A percentile compares a stretch with the other conserved stretches of the same genome.
Conservation (phyloP, 1,140 invertebrate species). For the Bicyclus anynana region DNA sequence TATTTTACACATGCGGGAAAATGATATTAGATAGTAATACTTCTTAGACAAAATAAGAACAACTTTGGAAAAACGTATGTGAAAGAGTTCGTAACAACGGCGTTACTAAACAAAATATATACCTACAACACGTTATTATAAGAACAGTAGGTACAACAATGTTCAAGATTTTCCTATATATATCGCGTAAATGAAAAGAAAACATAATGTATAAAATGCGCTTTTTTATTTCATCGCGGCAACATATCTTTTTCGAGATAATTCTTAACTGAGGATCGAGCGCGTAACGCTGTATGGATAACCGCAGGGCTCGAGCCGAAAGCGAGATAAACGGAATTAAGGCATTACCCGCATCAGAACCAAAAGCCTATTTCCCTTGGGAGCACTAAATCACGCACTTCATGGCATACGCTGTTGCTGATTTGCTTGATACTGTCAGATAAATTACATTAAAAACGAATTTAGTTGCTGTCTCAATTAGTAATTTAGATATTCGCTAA, state of each 20-base stretch:
- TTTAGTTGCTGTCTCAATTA: neutral
- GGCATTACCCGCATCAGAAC: constrained; percentile 47
- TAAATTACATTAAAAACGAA: constrained; percentile 4
- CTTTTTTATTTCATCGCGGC: neutral
- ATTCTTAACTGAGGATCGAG: constrained; percentile 11
- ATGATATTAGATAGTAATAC: no score
- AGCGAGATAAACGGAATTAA: constrained; percentile 59
- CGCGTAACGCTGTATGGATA: constrained; percentile 15
- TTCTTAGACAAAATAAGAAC: no score
- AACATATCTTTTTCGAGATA: constrained; percentile 5
- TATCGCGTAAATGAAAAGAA: neutral
- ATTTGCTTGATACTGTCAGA: constrained; percentile 17
- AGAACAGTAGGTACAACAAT: neutral
- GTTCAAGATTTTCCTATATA: neutral
- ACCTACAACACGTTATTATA: neutral
- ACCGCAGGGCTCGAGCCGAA: constrained; percentile 40
- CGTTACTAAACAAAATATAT: no score
- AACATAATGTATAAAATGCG: neutral
- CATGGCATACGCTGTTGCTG: constrained; percentile 34
- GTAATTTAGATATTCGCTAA: no score
- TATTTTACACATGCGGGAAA: no score
- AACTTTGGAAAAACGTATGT: no score
- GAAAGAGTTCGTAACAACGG: no score
- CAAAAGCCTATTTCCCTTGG: constrained; percentile 52
- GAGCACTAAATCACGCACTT: constrained; percentile 58